Base-by-base conservation (phyloP, 1,140 invertebrate genomes). In the Chrysoperla carnea region DNA sequence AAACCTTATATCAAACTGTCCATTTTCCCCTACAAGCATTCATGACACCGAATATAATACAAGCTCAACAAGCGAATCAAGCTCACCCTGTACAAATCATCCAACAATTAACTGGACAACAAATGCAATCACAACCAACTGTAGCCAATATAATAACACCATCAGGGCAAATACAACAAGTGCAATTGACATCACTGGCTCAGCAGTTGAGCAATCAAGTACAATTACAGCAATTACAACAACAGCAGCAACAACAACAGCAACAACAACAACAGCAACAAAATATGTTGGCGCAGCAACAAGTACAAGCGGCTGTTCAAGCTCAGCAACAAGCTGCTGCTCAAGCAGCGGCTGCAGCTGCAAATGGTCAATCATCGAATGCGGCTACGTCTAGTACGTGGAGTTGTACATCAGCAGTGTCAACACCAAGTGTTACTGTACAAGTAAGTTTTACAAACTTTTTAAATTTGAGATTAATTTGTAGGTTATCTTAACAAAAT, bases 1-100 rank as follows among this genome's bases (percentile, higher is more conserved):
- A 94, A 60, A 93, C 88, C 0, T 75, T 93, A 41, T 88, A 89
- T 58, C 89, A 94, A 56, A 93, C 89, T 0, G 78, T 93, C 1
- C 88, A 94, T 60, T 78, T 94, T 52, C 89, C 88, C 0, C 69
- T 91, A 14, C 85, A 90, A 61, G 67, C 81, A 1, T 64, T 84
- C 2, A 69, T 75, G 9, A 61, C 70, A 7, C 64, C 28, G 63
- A 70, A 58, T 58, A 72, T 68, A 55, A 70, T 55, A 45, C 69
- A 50, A 59, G 63, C 61, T 40, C 63, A 69, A 44, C 60, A 69
- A 8, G 56, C 64, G 46, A 23, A 23, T 23, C 17, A 23, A 23
- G 41, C 66, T 46, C 64, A 62, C 12, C 69, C 71, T 48, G 61
- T 72, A 15, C 83, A 87, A 60, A 78, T 86, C 52, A 78, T 84